Evolutionary conservation across 2,888 invertebrate genomes (phyloP).

Genomic region (Biston betularia): DNA sequence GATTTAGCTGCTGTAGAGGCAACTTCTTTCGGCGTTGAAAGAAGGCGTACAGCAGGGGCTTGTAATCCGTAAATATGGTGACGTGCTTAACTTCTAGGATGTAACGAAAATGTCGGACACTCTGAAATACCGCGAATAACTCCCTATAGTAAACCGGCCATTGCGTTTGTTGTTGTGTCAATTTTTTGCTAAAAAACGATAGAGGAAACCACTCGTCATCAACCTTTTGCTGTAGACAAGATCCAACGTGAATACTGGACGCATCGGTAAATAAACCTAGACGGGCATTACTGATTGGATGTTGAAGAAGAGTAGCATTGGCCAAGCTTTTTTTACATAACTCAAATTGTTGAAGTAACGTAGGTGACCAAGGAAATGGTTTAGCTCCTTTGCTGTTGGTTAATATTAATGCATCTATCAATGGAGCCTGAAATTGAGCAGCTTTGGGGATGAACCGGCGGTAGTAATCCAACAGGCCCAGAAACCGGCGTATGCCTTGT

Average conservation of each 20-base stretch:
- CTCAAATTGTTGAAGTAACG: neutral
- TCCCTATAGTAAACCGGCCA: constrained; percentile 63
- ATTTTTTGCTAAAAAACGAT: constrained; percentile 37
- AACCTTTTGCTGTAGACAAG: constrained; percentile 31
- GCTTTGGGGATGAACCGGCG: neutral
- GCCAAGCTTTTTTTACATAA: neutral
- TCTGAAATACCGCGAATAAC: constrained; percentile 47
- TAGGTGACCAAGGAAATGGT: neutral
- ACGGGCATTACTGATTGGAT: neutral
- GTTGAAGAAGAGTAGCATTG: neutral
- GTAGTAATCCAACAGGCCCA: neutral
- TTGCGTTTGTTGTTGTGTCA: constrained; percentile 16
- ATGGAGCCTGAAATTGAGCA: neutral
- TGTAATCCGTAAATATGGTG: constrained; percentile 39
- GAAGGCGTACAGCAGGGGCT: constrained; percentile 22
- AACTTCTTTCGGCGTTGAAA: constrained; percentile 32
- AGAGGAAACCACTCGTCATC: constrained; percentile 34
- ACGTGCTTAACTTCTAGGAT: constrained; percentile 31
- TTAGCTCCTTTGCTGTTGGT: neutral
- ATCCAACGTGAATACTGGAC: constrained; percentile 22
- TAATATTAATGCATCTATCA: neutral
- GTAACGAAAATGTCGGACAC: constrained; percentile 44
- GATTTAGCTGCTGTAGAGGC: constrained; percentile 39
- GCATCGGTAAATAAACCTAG: constrained; percentile 30
- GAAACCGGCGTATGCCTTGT: neutral